Base-by-base conservation (phyloP, 2,797 vertebrate genomes). In the Rhinichthys osculus region DNA sequence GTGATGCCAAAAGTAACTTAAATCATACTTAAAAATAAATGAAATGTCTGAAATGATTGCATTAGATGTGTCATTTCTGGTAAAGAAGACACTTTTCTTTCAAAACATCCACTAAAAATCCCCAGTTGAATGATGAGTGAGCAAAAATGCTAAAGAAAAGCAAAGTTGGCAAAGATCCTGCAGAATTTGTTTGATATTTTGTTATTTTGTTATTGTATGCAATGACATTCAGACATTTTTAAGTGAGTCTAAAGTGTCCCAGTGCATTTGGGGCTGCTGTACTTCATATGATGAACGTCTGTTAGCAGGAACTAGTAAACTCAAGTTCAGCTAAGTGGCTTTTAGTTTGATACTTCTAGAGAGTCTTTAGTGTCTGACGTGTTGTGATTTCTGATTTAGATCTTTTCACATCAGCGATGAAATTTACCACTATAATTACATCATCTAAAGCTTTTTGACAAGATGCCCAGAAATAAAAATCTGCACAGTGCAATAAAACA, bases 401-500 rank as follows among this genome's bases (percentile, higher is more conserved):
- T 82, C 59, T 87, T 88, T 88, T 86, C 52, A 83, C 83, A 62
- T 74, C 78, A 79, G 88, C 54, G 67, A 86, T 86, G 85, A 72
- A 90, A 86, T 87, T 88, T 81, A 85, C 40, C 52, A 62, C 82
- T 54, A 78, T 87, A 89, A 87, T 86, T 87, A 87, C 81, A 87
- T 86, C 86, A 89, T 88, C 88, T 87, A 80, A 85, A 89, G 87
- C 87, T 85, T 85, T 89, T 89, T 89, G 88, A 91, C 81, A 74
- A 44, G 59, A 83, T 83, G 89, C 91, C 90, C 86, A 88, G 88
- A 85, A 89, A 88, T 87, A 70, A 83, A 79, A 89, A 83, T 59
- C 82, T 82, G 80, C 80, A 70, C 33, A 62, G 72, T 73, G 82
- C 66, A 88, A 81, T 87, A 94, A 94, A 94, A 91, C 90, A 84